Conservation (phyloP, 2,888 invertebrate species). For the Dolichomitus sp. region DNA sequence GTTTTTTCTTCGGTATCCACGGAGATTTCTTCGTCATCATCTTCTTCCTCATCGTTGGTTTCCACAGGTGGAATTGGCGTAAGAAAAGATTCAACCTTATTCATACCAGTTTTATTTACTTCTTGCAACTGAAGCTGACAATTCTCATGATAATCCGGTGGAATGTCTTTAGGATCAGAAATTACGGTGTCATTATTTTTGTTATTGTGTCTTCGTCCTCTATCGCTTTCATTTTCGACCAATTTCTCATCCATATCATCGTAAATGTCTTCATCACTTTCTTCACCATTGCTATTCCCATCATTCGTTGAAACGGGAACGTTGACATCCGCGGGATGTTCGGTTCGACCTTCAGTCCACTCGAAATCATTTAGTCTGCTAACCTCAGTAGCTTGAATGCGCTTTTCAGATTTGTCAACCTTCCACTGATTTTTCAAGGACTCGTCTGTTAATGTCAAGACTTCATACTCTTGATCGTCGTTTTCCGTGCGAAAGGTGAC, state of each 20-base stretch:
- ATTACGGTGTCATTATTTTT: constrained; percentile 18
- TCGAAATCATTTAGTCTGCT: constrained; percentile 58
- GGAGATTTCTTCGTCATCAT: constrained; percentile 40
- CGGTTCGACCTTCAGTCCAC: constrained; percentile 58
- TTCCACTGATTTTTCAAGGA: constrained; percentile 51
- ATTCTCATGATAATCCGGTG: constrained; percentile 62
- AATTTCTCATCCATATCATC: constrained; percentile 8
- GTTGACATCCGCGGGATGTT: background rate
- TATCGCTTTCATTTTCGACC: background rate
- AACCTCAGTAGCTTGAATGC: constrained; percentile 55
- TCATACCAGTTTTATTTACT: background rate
- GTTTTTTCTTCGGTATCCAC: constrained; percentile 21
- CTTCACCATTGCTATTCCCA: constrained; percentile 42
- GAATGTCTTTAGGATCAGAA: constrained; percentile 39
- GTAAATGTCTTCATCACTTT: constrained; percentile 12
- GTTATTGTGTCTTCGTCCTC: constrained; percentile 23
- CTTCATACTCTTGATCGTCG: background rate
- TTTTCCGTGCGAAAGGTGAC: constrained; percentile 14
- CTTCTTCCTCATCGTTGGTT: constrained; percentile 33
- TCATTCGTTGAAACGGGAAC: background rate
- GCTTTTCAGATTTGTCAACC: constrained; percentile 49
- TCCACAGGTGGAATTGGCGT: constrained; percentile 50
- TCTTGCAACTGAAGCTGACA: constrained; percentile 54
- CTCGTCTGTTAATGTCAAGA: constrained; percentile 44
- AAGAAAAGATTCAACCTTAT: background rate